phyloP scores from a whole-genome alignment of 2,113 vertebrate species.

The Miniopterus natalensis region DNA sequence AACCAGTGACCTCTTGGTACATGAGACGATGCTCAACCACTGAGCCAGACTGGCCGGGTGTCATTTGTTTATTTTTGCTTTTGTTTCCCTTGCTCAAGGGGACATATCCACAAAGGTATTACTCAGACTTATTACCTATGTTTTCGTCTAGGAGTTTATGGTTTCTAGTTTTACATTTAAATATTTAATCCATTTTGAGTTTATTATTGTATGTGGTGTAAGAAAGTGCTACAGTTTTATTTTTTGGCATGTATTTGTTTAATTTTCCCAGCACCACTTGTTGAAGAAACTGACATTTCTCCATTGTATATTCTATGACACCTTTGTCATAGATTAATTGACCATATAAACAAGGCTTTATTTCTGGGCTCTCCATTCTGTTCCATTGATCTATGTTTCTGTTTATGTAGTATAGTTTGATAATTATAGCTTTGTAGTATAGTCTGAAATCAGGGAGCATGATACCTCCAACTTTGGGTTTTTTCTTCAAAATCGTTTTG shows the following conservation, averaged over 20 bases:
- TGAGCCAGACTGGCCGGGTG: too few species aligned
- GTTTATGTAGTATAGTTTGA: neutral
- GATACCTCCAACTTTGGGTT: neutral
- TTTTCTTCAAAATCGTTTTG: neutral
- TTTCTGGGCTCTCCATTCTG: neutral
- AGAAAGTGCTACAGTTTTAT: neutral
- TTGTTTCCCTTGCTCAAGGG: neutral
- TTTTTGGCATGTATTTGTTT: neutral
- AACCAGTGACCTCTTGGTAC: too few species aligned
- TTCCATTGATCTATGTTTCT: neutral
- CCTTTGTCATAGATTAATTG: neutral
- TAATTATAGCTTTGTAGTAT: neutral
- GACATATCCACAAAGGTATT: neutral
- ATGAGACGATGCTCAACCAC: neutral
- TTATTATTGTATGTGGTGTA: neutral
- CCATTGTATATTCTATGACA: neutral
- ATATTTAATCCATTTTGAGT: neutral
- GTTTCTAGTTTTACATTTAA: neutral
- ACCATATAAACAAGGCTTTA: neutral
- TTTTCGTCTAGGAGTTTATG: neutral
- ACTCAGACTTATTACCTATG: neutral
- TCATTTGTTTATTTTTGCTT: neutral
- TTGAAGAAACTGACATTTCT: neutral
- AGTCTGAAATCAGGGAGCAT: neutral
- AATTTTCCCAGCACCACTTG: neutral